phyloP scores from a whole-genome alignment of 2,888 invertebrate genomes.

The Tipula helvola region DNA sequence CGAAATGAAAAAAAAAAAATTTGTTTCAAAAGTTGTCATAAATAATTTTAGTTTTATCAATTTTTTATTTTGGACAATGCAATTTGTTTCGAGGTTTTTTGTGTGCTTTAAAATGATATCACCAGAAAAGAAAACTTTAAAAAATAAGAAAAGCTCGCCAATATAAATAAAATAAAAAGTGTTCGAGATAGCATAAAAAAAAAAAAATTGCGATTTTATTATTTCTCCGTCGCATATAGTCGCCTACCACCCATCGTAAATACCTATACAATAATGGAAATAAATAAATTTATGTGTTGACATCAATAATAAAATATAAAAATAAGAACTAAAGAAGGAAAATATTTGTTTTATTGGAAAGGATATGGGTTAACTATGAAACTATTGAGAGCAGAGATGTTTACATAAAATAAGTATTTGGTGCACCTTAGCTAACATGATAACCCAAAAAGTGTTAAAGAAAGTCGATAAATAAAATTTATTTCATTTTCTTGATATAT shows the following conservation, averaged over 20 bases:
- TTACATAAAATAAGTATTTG: background rate
- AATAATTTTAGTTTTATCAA: background rate
- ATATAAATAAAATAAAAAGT: background rate
- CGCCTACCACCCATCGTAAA: background rate
- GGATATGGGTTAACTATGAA: background rate
- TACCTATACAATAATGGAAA: background rate
- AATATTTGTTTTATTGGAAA: background rate
- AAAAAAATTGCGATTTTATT: background rate
- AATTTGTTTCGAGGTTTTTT: background rate
- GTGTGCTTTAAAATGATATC: background rate
- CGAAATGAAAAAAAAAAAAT: background rate
- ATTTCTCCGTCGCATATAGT: background rate
- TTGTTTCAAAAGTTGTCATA: background rate
- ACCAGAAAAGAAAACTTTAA: background rate
- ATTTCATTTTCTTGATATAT: background rate
- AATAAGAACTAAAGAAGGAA: background rate
- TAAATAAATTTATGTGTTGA: background rate
- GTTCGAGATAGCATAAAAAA: background rate
- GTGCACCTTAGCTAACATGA: background rate
- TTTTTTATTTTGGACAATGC: background rate
- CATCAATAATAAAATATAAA: background rate
- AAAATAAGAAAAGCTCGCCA: background rate
- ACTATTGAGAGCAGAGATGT: background rate
- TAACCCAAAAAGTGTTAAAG: too few species aligned
- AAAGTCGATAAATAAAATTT: too few species aligned